Evolutionary conservation across 1,140 invertebrate genomes (phyloP), one percentile per base, ranked within the genome.

Genomic region (Macrocentrus cingulum): DNA sequence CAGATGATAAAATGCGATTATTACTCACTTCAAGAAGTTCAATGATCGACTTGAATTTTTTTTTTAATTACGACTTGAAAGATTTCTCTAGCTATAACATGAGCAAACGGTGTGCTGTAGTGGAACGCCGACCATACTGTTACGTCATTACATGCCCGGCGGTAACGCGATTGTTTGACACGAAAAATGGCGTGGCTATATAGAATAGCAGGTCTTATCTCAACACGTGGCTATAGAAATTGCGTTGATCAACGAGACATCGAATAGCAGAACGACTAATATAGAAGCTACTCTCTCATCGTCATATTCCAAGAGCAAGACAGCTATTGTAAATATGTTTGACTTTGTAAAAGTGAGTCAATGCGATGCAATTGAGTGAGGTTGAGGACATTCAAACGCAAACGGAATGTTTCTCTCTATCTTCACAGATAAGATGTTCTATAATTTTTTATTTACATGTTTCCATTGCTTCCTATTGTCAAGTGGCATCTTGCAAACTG

Each of bases 341-440:
- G 60, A 68, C 61, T 69, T 70, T 66, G 64, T 61, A 63, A 68
- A 74, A 74, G 71, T 72, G 68, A 71, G 70, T 71, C 69, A 74
- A 74, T 72, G 69, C 59, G 56, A 71, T 70, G 62, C 67, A 65
- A 60, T 41, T 52, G 63, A 61, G 62, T 66, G 66, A 68, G 67
- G 67, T 61, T 66, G 63, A 59, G 50, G 45, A 56, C 50, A 44
- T 18, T 4, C 16, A 56, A 34, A 32, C n/a, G 32, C 16, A 4
- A 32, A 23, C 1, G 20, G 18, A 44, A n/a, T n/a, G n/a, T n/a
- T n/a, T n/a, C n/a, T n/a, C n/a, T n/a, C n/a, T n/a, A n/a, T n/a
- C n/a, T n/a, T n/a, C n/a, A n/a, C n/a, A n/a, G n/a, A n/a, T n/a
- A n/a, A n/a, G n/a, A n/a, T n/a, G n/a, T n/a, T n/a, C n/a, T n/a